Base-by-base conservation (phyloP, 2,888 invertebrate species). In the Eristalis tenax region DNA sequence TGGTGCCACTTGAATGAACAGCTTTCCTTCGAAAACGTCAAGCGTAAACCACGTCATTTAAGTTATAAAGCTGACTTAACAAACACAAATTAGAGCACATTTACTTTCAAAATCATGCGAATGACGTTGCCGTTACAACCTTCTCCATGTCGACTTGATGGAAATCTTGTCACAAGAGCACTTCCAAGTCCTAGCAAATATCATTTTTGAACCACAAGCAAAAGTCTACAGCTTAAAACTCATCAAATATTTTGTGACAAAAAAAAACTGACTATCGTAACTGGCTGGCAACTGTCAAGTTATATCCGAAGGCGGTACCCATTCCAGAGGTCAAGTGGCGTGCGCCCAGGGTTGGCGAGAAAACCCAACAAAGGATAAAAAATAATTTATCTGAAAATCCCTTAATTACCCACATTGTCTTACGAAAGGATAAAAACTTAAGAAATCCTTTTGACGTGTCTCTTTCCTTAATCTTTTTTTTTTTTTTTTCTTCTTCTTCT, bases 351-450 rank as follows among this genome's bases (percentile, higher is more conserved):
- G 56, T 75, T 70, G 65, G 65, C 78, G 74, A 70, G 74, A 35
- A 69, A 69, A 82, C 56, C 28, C 69, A 66, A 70, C 50, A 50
- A 50, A 50, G 50, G 50, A 50, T 50, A 18, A 18, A 18, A 50
- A 50, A 18, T 18, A 50, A 50, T 18, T 82, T 78, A 77, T 66
- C 74, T 74, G 61, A 40, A 65, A 79, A 86, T 86, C 78, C 70
- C 59, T 75, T 86, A 83, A 83, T 82, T 86, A 86, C 86, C 83
- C 40, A 70, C 82, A 78, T 26, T 50, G 78, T 65, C 74, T 78
- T 79, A 79, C 73, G 56, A 38, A 64, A 59, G 64, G 65, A 73
- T 78, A 77, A 80, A 59, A 50, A 69, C 69, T 63, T 69, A 77
- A 81, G 59, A 71, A 79, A 88, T 79, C 61, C 64, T 76, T 65